Conservation (phyloP, 2,797 vertebrate species). For the Knipowitschia caucasica region DNA sequence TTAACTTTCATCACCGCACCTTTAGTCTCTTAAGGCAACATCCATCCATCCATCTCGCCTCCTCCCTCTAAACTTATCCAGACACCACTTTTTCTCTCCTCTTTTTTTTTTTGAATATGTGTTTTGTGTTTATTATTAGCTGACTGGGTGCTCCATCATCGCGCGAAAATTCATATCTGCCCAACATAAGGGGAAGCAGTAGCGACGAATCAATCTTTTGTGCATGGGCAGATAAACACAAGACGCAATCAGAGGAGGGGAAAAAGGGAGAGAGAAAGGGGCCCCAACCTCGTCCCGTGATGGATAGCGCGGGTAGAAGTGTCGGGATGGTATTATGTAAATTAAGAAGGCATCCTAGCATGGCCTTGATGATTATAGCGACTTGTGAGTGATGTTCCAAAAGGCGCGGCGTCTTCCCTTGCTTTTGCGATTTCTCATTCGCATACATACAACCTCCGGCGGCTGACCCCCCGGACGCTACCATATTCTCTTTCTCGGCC, state of each 20-base stretch:
- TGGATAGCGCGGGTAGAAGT: slow-evolving; percentile 89
- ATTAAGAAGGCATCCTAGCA: slow-evolving; percentile 87
- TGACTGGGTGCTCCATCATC: slow-evolving; percentile 76
- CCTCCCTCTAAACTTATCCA: slow-evolving; percentile 61
- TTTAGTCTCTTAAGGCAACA: slow-evolving; percentile 54
- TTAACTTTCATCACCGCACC: slow-evolving; percentile 42
- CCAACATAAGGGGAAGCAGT: slow-evolving; percentile 82
- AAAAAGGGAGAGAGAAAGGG: slow-evolving; percentile 29
- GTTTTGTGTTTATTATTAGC: slow-evolving; percentile 80
- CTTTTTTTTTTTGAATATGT: slow-evolving; percentile 66
- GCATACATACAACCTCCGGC: slow-evolving; percentile 81
- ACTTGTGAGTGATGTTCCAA: slow-evolving; percentile 83
- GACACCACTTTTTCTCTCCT: slow-evolving; percentile 32
- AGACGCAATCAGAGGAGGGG: slow-evolving; percentile 71
- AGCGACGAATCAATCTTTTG: slow-evolving; percentile 85
- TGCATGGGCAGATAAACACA: slow-evolving; percentile 82
- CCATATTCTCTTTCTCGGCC: slow-evolving; percentile 19
- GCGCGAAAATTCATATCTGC: slow-evolving; percentile 81
- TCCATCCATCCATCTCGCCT: slow-evolving; percentile 62
- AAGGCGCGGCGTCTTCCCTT: slow-evolving; percentile 73
- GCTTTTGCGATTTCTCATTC: slow-evolving; percentile 90
- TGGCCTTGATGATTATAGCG: slow-evolving; percentile 89
- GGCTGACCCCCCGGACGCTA: slow-evolving; percentile 83
- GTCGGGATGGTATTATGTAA: slow-evolving; percentile 93
- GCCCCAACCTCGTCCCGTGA: slow-evolving; percentile 73